A percentile compares a stretch with the other conserved stretches of the same genome.
Evolutionary conservation across 2,888 invertebrate species (phyloP).

Genomic region (Protonemura montana): DNA sequence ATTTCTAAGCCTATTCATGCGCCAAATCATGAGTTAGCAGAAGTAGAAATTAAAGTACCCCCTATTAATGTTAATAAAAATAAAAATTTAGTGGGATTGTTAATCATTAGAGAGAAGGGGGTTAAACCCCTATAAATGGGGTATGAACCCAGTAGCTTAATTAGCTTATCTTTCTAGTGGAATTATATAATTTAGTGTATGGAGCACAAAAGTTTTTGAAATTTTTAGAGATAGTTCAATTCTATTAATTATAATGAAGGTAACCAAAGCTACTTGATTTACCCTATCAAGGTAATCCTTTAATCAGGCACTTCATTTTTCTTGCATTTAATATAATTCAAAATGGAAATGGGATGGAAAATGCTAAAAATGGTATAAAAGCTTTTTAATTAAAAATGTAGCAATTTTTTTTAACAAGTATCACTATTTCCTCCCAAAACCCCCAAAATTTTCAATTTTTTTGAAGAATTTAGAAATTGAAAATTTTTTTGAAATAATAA

Average conservation of each 20-base stretch:
- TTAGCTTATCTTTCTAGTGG: constrained; percentile 66
- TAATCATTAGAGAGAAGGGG: constrained; percentile 65
- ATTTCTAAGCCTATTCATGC: constrained; percentile 71
- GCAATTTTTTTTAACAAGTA: constrained; percentile 51
- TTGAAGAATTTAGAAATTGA: constrained; percentile 48
- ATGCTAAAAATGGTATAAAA: too few relatives aligned
- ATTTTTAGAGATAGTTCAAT: constrained; percentile 68
- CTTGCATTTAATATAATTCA: background rate
- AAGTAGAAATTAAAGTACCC: constrained; percentile 63
- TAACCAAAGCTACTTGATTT: constrained; percentile 53
- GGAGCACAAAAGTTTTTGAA: constrained; percentile 70
- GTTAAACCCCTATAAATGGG: constrained; percentile 60
- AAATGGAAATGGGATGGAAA: constrained; percentile 40
- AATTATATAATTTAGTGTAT: constrained; percentile 64
- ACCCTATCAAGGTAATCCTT: constrained; percentile 72
- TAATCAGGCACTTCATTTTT: constrained; percentile 62
- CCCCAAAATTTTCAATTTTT: constrained; percentile 51
- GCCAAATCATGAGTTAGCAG: constrained; percentile 59
- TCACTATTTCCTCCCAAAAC: background rate
- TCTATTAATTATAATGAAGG: constrained; percentile 66
- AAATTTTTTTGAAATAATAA: constrained; percentile 1
- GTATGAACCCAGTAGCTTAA: constrained; percentile 62
- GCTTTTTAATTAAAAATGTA: too few relatives aligned
- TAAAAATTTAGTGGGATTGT: constrained; percentile 62
- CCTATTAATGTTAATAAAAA: constrained; percentile 63